phyloP scores from a whole-genome alignment of 2,797 vertebrate species.

The Neomorphus geoffroyi region DNA sequence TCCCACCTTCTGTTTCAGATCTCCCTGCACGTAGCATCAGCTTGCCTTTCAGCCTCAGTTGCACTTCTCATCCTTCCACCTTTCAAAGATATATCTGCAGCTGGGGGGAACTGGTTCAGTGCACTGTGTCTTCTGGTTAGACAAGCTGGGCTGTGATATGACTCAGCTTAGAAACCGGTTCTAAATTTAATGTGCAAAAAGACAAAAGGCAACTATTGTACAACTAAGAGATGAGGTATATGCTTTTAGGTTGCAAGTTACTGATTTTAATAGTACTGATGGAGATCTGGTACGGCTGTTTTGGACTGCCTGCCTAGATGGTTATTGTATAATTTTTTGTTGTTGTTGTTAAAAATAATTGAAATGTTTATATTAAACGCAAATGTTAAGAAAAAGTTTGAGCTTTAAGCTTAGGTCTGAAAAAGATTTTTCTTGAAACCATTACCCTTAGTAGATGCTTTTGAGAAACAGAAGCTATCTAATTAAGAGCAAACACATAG shows the following conservation, averaged over 20 bases:
- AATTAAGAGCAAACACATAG: neutral
- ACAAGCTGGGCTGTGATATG: neutral
- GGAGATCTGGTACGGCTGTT: neutral
- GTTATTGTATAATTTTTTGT: neutral
- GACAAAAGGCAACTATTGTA: neutral
- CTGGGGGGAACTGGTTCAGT: neutral
- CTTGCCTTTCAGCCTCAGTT: neutral
- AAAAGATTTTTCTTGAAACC: neutral
- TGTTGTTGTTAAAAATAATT: neutral
- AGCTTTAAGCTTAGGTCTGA: neutral
- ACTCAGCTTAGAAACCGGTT: constrained; percentile 3
- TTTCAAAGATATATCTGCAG: neutral
- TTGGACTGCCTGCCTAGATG: neutral
- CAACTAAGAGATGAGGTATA: neutral
- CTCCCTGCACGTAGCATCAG: accelerated
- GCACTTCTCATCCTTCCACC: neutral
- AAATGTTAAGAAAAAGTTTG: neutral
- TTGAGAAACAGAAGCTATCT: neutral
- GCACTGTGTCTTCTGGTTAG: neutral
- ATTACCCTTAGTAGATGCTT: neutral
- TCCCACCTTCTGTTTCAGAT: neutral
- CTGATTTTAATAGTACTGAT: neutral
- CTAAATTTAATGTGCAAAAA: neutral
- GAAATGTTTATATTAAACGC: neutral
- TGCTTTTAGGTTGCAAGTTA: neutral